Evolutionary conservation across 2,113 vertebrate species (phyloP), one percentile per base, ranked within the genome.

Genomic region (Nothoprocta pentlandii): DNA sequence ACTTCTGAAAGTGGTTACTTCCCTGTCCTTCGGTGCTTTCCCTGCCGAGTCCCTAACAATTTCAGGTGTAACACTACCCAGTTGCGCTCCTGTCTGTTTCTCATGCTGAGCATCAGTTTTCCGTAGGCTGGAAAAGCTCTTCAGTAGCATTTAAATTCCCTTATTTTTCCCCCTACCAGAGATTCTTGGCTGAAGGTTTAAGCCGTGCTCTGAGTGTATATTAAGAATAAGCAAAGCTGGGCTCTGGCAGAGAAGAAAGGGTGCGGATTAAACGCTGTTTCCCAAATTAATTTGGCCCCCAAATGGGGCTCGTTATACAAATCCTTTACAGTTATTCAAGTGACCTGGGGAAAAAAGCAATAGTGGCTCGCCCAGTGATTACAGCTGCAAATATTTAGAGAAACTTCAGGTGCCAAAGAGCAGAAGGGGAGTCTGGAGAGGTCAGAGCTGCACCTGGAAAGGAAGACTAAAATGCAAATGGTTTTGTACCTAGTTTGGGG

Each of bases 281-380:
- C 9, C 53, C 0, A 17, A 71, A 11, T 39, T 54, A 1, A 7
- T 20, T 2, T 11, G 41, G 8, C 58, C 36, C 42, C 42, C 28
- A 0, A 7, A 10, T 16, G 47, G 68, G 54, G 73, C 10, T 30
- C 47, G 67, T 22, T 22, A 16, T 54, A 46, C 32, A 51, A 56
- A 53, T 28, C 44, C 25, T 74, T 73, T 63, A 3, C 14, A 36
- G 46, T 13, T 32, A 3, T 56, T 83, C 46, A 51, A 75, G 47
- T 1, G 22, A 46, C 34, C 1, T 90, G 73, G 63, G 6, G 26
- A 49, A 68, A 76, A 76, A 30, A 77, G 21, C 42, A 11, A 11
- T 1, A 39, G 66, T 63, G 87, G 42, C 76, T 69, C 3, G 7
- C 5, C 3, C 0, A 0, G 7, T 4, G 12, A 3, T 16, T 20